Evolutionary conservation across 2,888 invertebrate species (phyloP), one percentile per base, ranked within the genome.

Genomic region (Aphodius sticticus): DNA sequence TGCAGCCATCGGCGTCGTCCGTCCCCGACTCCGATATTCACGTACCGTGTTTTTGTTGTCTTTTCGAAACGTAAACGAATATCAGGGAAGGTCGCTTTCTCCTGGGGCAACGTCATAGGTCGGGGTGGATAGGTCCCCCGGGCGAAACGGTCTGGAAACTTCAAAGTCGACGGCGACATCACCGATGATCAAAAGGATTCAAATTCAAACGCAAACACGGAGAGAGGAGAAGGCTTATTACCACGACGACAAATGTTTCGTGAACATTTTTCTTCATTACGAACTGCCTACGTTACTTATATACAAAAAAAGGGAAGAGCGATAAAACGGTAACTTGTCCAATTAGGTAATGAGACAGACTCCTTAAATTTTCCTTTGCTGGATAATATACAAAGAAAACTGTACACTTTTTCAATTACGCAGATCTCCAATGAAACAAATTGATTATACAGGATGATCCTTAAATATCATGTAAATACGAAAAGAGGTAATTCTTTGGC

Each of bases 111-210:
- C 53, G 53, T 53, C 53, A 53, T 53, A 53, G 53, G 53, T 53
- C 53, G 53, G 6, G 1, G 2, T 1, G 53, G 53, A 53, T 53
- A 53, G 53, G 3, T 53, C 53, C 53, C 53, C 53, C 4, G 53
- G 12, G 53, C 53, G 53, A 9, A 53, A 53, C 53, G 53, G 53
- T 53, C 53, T 53, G 53, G 53, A 53, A 53, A 53, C 53, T 53
- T 53, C 53, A 53, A 53, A 53, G 53, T 53, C 9, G 53, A 0
- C 53, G 1, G 53, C 53, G 53, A 53, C 53, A 53, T 53, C 53
- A 53, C 53, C 53, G 53, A 53, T 53, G 53, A 53, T 53, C 53
- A 53, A 53, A 53, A 53, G 53, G 53, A 53, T 53, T 53, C 53
- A 53, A 53, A 53, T 53, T 5, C 53, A 53, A 53, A 53, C 53